Percentiles rank a stretch among this genome's conserved stretches.
Conservation (phyloP, 2,113 vertebrate species). For the Motacilla tschutschensis region DNA sequence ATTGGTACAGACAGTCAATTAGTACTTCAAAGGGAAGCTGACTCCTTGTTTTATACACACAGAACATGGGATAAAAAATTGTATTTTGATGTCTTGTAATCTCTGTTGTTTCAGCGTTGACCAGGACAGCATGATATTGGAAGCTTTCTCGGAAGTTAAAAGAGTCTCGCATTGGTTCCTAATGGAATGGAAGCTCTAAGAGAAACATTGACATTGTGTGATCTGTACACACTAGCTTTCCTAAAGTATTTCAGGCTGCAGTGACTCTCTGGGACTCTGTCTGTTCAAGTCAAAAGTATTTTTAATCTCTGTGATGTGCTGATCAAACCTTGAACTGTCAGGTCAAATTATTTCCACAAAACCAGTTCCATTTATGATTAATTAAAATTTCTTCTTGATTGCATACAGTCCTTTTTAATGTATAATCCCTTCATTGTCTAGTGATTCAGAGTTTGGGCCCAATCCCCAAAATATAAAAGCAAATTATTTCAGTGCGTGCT, state of each 20-base stretch:
- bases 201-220: conserved; percentile 70
- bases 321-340: conserved; percentile 75
- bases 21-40: conserved; percentile 77
- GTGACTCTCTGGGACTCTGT: conserved; percentile 57
- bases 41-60: conserved; percentile 69
- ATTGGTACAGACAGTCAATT: conserved; percentile 81
- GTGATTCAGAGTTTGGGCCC: conserved; percentile 53
- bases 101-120: conserved; percentile 67
- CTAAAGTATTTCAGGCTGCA: conserved; percentile 66
- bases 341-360: conserved; percentile 76
- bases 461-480: conserved; percentile 43
- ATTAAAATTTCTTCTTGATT: conserved; percentile 78
- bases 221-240: conserved; percentile 66
- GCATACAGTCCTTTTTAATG: conserved; percentile 65
- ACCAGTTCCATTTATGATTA: conserved; percentile 74
- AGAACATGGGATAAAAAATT: conserved; percentile 69
- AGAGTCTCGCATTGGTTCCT: conserved; percentile 57
- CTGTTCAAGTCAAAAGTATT: conserved; percentile 75
- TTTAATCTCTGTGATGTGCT: conserved; percentile 76
- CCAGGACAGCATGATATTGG: conserved; percentile 61
- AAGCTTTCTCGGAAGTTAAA: conserved; percentile 69
- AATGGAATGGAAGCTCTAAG: conserved; percentile 62
- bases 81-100: conserved; percentile 69
- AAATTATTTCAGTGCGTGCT: conserved; percentile 23
- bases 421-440: conserved; percentile 71